phyloP scores from a whole-genome alignment of 2,797 vertebrate genomes.

The Danio tinwini region DNA sequence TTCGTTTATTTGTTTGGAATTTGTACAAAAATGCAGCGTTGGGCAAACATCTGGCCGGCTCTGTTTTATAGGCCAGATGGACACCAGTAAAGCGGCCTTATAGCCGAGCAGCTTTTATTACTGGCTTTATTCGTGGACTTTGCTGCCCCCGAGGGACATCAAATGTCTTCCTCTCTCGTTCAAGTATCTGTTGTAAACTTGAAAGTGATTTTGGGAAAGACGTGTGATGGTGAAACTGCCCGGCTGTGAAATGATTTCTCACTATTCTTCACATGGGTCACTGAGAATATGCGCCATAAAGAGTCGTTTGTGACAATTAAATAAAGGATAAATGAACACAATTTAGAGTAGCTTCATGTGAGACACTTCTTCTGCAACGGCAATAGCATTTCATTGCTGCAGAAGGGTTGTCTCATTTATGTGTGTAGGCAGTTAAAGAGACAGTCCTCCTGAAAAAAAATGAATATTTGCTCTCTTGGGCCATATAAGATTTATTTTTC shows the following conservation, averaged over 20 bases:
- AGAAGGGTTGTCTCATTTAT: background rate
- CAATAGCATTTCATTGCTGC: background rate
- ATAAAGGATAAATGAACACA: background rate
- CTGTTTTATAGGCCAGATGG: conserved; percentile 75
- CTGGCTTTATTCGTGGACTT: conserved; percentile 61
- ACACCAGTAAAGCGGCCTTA: conserved; percentile 62
- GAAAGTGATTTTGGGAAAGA: conserved; percentile 7
- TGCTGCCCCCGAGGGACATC: conserved; percentile 64
- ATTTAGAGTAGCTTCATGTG: background rate
- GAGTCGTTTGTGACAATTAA: background rate
- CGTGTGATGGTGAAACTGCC: conserved; percentile 3
- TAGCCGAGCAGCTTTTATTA: conserved; percentile 62
- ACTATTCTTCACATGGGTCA: conserved; percentile 8
- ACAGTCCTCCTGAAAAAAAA: no score
- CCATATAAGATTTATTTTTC: no score
- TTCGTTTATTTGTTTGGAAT: conserved; percentile 11
- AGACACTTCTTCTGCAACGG: background rate
- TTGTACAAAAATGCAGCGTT: conserved; percentile 36
- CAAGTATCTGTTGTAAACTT: conserved; percentile 45
- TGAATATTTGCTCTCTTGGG: no score
- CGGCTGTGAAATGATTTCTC: conserved; percentile 11
- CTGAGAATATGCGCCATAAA: conserved; percentile 23
- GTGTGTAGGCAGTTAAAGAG: no score
- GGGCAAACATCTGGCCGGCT: conserved; percentile 70
- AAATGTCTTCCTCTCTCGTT: conserved; percentile 59